phyloP scores from a whole-genome alignment of 2,888 invertebrate species.

The Osedax frankpressi region DNA sequence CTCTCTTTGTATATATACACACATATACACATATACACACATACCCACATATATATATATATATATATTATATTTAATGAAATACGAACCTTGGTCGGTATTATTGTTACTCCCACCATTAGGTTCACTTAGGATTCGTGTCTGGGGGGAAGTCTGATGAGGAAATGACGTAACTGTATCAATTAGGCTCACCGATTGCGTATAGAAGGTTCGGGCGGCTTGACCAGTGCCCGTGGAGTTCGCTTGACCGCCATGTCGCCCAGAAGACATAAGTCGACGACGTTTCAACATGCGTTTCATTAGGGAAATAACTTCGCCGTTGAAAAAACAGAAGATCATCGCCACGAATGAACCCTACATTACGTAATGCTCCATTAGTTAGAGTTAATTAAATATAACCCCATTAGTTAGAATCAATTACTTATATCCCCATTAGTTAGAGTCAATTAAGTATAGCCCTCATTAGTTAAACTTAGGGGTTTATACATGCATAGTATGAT shows the following conservation, averaged over 20 bases:
- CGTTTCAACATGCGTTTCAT: conserved; percentile 36
- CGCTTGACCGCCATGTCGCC: conserved; percentile 8
- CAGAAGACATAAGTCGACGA: conserved; percentile 32
- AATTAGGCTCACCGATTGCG: conserved; percentile 16
- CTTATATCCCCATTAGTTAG: not conserved
- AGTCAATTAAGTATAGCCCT: too few relatives aligned
- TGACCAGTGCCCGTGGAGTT: not conserved
- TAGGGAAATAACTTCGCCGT: conserved; percentile 58
- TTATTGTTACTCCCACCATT: too few relatives aligned
- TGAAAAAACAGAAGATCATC: conserved; percentile 65
- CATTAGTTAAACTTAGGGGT: too few relatives aligned
- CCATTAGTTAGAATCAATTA: not conserved
- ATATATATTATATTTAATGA: too few relatives aligned
- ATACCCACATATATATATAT: too few relatives aligned
- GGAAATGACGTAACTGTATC: too few relatives aligned
- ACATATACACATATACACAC: too few relatives aligned
- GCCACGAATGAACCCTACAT: conserved; percentile 78
- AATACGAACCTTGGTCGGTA: too few relatives aligned
- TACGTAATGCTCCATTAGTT: not conserved
- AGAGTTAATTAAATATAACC: not conserved
- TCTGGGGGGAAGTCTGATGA: too few relatives aligned
- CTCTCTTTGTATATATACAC: too few relatives aligned
- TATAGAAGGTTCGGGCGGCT: conserved; percentile 20
- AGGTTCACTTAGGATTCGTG: too few relatives aligned
- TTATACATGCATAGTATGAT: too few relatives aligned